Conservation (phyloP, 2,113 vertebrate genomes). For the Meles meles region DNA sequence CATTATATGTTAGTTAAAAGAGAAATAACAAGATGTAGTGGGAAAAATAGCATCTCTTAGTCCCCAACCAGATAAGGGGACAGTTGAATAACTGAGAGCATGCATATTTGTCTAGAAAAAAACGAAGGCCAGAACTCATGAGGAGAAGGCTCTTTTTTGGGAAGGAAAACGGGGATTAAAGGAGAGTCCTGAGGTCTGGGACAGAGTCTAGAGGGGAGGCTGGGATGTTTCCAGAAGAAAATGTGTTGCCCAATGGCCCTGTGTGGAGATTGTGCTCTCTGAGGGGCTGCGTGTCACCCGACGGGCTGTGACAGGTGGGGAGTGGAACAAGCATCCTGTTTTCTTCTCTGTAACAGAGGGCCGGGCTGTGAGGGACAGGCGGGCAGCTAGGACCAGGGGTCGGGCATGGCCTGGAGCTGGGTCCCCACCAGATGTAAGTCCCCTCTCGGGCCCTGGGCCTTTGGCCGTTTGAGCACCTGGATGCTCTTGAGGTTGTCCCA, state of each 20-base stretch:
- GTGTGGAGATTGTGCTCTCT: background rate
- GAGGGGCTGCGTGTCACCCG: background rate
- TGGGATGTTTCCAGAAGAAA: background rate
- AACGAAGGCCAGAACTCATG: background rate
- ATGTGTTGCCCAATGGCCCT: too few species aligned
- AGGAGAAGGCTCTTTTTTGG: background rate
- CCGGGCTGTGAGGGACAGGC: accelerated
- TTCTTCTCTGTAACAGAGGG: background rate
- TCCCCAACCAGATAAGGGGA: background rate
- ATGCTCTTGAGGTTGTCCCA: too few species aligned
- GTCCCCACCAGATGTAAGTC: too few species aligned
- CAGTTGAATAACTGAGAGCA: background rate
- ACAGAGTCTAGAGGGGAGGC: background rate
- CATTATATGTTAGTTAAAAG: too few species aligned
- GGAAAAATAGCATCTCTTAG: background rate
- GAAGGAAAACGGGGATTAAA: background rate
- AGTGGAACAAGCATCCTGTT: background rate
- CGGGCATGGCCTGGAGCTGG: background rate
- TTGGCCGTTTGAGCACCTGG: background rate
- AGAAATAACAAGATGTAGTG: too few species aligned
- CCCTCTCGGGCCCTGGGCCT: background rate
- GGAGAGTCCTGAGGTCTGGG: background rate
- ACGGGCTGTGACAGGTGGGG: too few species aligned
- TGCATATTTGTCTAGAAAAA: background rate
- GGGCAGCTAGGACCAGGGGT: background rate